These are phyloP conservation scores for Dunckerocampus dactyliophorus DNA, from an alignment of 2,113 vertebrate genomes.

Conservation along the genomic window DNA sequence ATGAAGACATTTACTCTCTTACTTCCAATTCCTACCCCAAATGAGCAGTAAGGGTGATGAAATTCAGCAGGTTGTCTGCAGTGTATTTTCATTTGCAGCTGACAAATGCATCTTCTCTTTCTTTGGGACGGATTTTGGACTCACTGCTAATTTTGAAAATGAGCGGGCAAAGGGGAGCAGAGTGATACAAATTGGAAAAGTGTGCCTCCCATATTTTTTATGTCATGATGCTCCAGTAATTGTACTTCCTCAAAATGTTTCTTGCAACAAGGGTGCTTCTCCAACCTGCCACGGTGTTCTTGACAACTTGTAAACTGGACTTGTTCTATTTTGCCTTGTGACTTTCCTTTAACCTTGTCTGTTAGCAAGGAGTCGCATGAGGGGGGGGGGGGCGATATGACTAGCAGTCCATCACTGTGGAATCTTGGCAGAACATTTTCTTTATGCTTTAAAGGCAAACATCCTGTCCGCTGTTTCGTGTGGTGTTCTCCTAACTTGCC, in stretches of 20 bases:
- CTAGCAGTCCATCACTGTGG: background rate
- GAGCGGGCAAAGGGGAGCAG: background rate
- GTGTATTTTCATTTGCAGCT: constrained; percentile 31
- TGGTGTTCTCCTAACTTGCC: background rate
- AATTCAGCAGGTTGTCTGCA: constrained; percentile 28
- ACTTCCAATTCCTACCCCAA: too few relatives aligned
- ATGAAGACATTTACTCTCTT: background rate
- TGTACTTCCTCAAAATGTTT: background rate
- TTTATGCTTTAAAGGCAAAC: background rate
- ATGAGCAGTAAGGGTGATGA: constrained; percentile 8
- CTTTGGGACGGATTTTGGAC: constrained; percentile 6
- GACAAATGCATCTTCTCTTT: constrained; percentile 28
- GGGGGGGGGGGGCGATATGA: background rate
- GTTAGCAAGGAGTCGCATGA: background rate
- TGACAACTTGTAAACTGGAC: background rate
- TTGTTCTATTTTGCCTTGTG: background rate
- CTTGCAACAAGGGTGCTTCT: background rate
- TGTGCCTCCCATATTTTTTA: background rate
- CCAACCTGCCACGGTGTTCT: background rate
- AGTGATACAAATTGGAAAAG: background rate
- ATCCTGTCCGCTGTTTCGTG: background rate
- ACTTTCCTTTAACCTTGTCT: background rate
- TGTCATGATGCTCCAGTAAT: background rate
- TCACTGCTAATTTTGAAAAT: background rate
- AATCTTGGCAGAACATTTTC: constrained; percentile 3